Evolutionary conservation across 37 sponge, comb jelly and placozoan genomes (phyloP).

Genomic region (Tethya wilhelma): DNA sequence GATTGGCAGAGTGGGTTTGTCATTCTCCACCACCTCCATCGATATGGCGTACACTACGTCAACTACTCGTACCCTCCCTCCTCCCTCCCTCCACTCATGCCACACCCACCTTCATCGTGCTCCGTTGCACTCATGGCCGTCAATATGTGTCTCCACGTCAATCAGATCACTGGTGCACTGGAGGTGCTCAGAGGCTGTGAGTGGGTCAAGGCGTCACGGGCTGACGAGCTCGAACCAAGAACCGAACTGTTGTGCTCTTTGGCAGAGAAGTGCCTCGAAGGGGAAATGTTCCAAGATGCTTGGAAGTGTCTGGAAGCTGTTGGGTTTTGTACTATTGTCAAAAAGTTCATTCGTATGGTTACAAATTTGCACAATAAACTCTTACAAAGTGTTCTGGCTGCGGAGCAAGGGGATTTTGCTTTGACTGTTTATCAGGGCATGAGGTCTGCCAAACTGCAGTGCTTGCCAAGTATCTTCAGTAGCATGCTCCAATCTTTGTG

Average conservation of each 20-base stretch:
- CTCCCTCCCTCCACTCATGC: slow-evolving; percentile 32
- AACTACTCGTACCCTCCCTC: slow-evolving; percentile 13
- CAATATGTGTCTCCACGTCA: slow-evolving; percentile 24
- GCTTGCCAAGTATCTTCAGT: slow-evolving; percentile 30
- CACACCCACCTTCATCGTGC: slow-evolving; percentile 22
- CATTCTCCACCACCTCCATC: slow-evolving; percentile 43
- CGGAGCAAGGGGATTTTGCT: slow-evolving; percentile 1
- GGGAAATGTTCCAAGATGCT: neutral
- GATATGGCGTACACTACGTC: slow-evolving; percentile 22
- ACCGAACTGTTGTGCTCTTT: slow-evolving; percentile 2
- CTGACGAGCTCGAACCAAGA: slow-evolving; percentile 2
- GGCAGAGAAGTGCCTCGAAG: slow-evolving; percentile 16
- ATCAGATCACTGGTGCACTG: slow-evolving; percentile 9
- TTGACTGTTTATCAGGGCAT: slow-evolving; percentile 11
- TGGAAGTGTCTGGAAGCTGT: slow-evolving; percentile 16
- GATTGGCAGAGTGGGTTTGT: slow-evolving; percentile 52
- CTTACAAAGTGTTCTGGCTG: neutral
- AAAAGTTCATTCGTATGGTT: neutral
- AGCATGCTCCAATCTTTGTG: slow-evolving; percentile 5
- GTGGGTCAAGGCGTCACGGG: slow-evolving; percentile 7
- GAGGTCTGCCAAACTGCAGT: slow-evolving; percentile 17
- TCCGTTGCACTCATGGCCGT: slow-evolving; percentile 20
- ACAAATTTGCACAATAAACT: slow-evolving; percentile 38
- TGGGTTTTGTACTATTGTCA: neutral
- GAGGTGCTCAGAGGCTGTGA: slow-evolving; percentile 37